These are phyloP conservation scores for Exocentrus adspersus DNA, from an alignment of 2,888 invertebrate species.

Conservation along the genomic window DNA sequence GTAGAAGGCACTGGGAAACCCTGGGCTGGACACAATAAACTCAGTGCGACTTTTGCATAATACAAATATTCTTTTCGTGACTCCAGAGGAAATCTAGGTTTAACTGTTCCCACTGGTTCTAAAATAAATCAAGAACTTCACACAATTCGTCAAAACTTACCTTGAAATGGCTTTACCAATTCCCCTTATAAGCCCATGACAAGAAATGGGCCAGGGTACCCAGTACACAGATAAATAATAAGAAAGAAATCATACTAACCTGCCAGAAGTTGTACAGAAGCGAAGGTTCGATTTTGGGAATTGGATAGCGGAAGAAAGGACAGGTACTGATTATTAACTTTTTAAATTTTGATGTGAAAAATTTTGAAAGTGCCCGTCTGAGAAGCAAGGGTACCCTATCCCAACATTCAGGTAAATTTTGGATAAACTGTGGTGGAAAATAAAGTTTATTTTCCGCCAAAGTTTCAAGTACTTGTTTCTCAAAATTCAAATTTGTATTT, in stretches of 20 bases:
- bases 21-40: conserved; percentile 74
- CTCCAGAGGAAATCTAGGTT: conserved; percentile 80
- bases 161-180: conserved; percentile 33
- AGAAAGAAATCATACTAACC: conserved; percentile 31
- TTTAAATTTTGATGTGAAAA: conserved; percentile 32
- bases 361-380: conserved; percentile 63
- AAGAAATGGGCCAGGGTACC: conserved; percentile 59
- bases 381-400: conserved; percentile 92
- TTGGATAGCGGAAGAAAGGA: conserved; percentile 48
- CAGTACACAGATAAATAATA: conserved; percentile 42
- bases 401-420: conserved; percentile 93
- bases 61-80: conserved; percentile 69
- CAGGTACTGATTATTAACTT: conserved; percentile 48
- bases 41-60: conserved; percentile 64
- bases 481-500: conserved; percentile 10
- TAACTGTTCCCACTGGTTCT: conserved; percentile 67
- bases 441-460: conserved; percentile 46
- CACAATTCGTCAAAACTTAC: conserved; percentile 45
- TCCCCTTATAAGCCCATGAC: conserved; percentile 37
- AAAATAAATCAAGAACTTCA: conserved; percentile 42
- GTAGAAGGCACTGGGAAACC: conserved; percentile 73
- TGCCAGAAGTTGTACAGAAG: conserved; percentile 29
- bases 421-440: conserved; percentile 47
- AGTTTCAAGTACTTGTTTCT: conserved; percentile 32
- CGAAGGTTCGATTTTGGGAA: conserved; percentile 22